These are phyloP conservation scores for Toxonevra muliebris DNA, from an alignment of 2,888 invertebrate genomes.

Conservation along the genomic window DNA sequence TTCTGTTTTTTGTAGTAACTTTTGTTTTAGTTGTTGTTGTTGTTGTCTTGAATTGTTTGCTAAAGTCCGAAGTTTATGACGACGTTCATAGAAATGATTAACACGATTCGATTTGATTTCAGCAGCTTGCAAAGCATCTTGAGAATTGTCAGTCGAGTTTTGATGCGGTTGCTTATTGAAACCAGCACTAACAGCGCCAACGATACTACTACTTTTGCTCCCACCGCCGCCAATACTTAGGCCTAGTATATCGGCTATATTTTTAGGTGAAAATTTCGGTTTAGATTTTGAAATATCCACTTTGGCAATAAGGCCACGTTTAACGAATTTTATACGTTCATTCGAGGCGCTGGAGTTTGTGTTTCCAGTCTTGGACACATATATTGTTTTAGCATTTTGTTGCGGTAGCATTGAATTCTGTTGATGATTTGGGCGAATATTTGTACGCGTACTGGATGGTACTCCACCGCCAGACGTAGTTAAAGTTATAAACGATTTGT, in stretches of 20 bases:
- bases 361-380: slow-evolving; percentile 48
- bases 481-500: slow-evolving; percentile 26
- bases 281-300: slow-evolving; percentile 26
- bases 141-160: slow-evolving; percentile 11
- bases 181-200: background rate
- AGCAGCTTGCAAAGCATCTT: slow-evolving; percentile 6
- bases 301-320: slow-evolving; percentile 48
- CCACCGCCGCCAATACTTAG: slow-evolving; percentile 2
- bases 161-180: slow-evolving; percentile 17
- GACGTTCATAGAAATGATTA: slow-evolving; percentile 53
- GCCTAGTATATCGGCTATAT: slow-evolving; percentile 50
- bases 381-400: slow-evolving; percentile 50
- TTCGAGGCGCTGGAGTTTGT: slow-evolving; percentile 40
- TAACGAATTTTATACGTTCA: slow-evolving; percentile 52
- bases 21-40: slow-evolving; percentile 42
- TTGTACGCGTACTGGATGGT: slow-evolving; percentile 29
- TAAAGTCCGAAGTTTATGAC: slow-evolving; percentile 48
- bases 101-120: slow-evolving; percentile 46
- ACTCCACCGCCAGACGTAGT: slow-evolving; percentile 26
- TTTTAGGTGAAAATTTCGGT: slow-evolving; percentile 49
- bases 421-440: slow-evolving; percentile 8
- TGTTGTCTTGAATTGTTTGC: slow-evolving; percentile 36
- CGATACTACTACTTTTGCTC: slow-evolving; percentile 21
- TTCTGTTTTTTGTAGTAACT: slow-evolving; percentile 52
- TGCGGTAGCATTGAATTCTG: slow-evolving; percentile 13